Evolutionary conservation across 2,113 vertebrate genomes (phyloP).

Genomic region (Globicephala melas): DNA sequence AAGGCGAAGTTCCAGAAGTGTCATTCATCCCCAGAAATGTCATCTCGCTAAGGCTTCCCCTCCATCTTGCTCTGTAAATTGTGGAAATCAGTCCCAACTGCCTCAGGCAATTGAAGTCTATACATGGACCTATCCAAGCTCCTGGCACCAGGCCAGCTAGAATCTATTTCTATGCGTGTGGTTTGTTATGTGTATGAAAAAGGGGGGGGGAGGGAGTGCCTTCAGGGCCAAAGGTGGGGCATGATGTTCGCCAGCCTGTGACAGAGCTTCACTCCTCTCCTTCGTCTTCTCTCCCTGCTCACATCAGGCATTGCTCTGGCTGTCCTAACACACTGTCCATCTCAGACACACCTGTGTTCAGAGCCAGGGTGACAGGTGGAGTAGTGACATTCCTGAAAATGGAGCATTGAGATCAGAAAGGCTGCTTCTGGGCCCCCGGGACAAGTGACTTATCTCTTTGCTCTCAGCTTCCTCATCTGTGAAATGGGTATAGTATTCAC

Average conservation of each 20-base stretch:
- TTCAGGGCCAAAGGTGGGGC: accelerated
- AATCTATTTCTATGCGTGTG: not conserved
- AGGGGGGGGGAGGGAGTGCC: accelerated
- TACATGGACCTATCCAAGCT: too few relatives aligned
- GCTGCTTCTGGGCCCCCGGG: not conserved
- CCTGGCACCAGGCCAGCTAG: not conserved
- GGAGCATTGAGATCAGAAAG: not conserved
- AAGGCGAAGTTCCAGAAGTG: not conserved
- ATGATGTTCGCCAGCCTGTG: not conserved
- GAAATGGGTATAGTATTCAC: not conserved
- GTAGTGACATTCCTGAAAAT: not conserved
- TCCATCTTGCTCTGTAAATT: not conserved
- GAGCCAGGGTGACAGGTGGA: not conserved
- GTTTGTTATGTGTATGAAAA: not conserved
- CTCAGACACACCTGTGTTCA: not conserved
- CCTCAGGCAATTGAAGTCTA: not conserved
- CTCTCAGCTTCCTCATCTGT: not conserved
- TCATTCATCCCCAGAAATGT: not conserved
- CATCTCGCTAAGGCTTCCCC: not conserved
- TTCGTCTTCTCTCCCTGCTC: not conserved
- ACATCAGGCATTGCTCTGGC: not conserved
- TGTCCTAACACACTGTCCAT: accelerated
- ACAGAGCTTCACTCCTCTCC: not conserved
- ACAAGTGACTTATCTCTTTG: not conserved
- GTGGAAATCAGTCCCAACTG: not conserved